A percentile compares a stretch with the other conserved stretches of the same genome.
Conservation (phyloP, 2,888 invertebrate species). For the Dysmachus trigonus region DNA sequence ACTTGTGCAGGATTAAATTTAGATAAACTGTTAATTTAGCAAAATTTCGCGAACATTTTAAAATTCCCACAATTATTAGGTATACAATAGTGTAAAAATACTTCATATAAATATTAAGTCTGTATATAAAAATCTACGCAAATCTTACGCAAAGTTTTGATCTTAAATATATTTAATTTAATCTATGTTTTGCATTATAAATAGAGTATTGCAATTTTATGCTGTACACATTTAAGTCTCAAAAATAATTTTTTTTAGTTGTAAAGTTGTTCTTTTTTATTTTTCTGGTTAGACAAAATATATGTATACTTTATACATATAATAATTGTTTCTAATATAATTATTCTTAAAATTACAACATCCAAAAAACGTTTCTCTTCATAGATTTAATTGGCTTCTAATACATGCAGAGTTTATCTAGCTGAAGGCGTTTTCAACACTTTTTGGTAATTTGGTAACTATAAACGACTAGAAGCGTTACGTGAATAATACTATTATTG, state of each 20-base stretch:
- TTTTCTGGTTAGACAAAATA: background rate
- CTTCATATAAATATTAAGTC: constrained; percentile 15
- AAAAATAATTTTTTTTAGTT: background rate
- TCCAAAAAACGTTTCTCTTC: background rate
- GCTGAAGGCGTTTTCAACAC: background rate
- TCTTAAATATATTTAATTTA: background rate
- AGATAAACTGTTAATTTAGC: background rate
- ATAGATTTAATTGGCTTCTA: background rate
- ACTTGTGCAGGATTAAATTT: background rate
- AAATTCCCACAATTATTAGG: background rate
- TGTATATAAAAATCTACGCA: constrained; percentile 1
- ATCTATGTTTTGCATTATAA: background rate
- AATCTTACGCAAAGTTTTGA: background rate
- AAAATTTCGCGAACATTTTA: background rate
- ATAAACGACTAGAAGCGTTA: background rate
- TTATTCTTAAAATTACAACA: background rate
- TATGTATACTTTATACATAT: background rate
- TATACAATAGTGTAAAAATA: constrained; percentile 22
- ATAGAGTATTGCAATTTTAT: background rate
- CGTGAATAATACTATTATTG: background rate
- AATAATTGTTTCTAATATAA: background rate
- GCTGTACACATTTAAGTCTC: constrained; percentile 1
- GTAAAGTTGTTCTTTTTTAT: background rate
- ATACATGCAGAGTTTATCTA: background rate
- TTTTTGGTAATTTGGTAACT: background rate